Percentiles rank a stretch among this genome's conserved stretches.
phyloP scores from a whole-genome alignment of 2,888 invertebrate species.

The Caenorhabditis virilis region DNA sequence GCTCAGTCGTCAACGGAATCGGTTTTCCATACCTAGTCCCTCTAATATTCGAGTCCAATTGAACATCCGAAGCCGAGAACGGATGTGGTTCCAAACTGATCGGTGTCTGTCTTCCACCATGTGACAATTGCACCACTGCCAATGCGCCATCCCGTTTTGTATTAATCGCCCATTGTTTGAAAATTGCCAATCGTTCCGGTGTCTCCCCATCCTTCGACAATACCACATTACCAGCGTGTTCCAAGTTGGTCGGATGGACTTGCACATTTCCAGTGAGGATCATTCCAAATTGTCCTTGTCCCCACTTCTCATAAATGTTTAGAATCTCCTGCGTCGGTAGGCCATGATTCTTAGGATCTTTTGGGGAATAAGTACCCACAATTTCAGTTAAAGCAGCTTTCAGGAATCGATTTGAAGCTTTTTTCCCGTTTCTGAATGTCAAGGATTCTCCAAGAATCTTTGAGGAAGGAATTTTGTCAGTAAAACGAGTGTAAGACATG shows the following conservation, averaged over 20 bases:
- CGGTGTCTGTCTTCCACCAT: slow-evolving; percentile 55
- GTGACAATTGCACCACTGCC: slow-evolving; percentile 45
- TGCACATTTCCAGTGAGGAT: slow-evolving; percentile 52
- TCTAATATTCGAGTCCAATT: slow-evolving; percentile 11
- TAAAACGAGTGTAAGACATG: no score
- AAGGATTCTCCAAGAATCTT: slow-evolving; percentile 27
- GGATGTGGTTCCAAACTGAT: slow-evolving; percentile 37
- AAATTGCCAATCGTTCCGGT: slow-evolving; percentile 23
- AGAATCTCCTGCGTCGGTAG: slow-evolving; percentile 42
- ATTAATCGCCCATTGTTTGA: slow-evolving; percentile 17
- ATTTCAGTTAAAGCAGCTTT: slow-evolving; percentile 49
- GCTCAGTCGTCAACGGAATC: slow-evolving; percentile 41
- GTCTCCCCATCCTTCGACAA: slow-evolving; percentile 43
- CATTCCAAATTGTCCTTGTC: slow-evolving; percentile 54
- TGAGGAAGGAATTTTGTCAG: no score
- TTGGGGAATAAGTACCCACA: slow-evolving; percentile 20
- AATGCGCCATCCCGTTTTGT: slow-evolving; percentile 46
- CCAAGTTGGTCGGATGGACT: slow-evolving; percentile 34
- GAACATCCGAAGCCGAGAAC: slow-evolving; percentile 52
- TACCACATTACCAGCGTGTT: slow-evolving; percentile 50
- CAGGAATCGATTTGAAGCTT: slow-evolving; percentile 47
- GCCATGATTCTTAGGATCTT: slow-evolving; percentile 36
- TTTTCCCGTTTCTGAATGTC: slow-evolving; percentile 32
- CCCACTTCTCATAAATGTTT: slow-evolving; percentile 55
- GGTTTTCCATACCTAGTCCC: slow-evolving; percentile 46